Evolutionary conservation across 2,888 invertebrate species (phyloP).

Genomic region (Rosalia funebris): DNA sequence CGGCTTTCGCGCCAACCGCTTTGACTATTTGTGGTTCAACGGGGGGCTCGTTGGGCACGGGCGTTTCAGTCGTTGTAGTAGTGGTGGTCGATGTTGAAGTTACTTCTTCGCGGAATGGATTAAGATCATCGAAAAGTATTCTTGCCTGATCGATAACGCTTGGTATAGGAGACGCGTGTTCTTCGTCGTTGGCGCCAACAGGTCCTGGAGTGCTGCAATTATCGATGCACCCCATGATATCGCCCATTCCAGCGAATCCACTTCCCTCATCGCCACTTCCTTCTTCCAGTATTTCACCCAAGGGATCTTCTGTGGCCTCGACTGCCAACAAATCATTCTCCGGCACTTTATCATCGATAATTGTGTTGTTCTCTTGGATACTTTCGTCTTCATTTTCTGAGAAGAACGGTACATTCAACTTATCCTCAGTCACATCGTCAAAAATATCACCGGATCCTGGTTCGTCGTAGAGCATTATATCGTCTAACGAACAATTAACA

Average conservation of each 20-base stretch:
- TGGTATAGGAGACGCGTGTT: slow-evolving; percentile 50
- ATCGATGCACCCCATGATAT: slow-evolving; percentile 48
- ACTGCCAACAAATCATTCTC: slow-evolving; percentile 28
- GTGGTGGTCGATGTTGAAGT: slow-evolving; percentile 1
- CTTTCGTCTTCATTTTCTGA: slow-evolving; percentile 39
- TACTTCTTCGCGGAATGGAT: slow-evolving; percentile 38
- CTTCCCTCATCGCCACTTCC: slow-evolving; percentile 54
- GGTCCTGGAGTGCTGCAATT: slow-evolving; percentile 54
- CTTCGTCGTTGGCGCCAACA: slow-evolving; percentile 47
- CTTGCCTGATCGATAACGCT: slow-evolving; percentile 50
- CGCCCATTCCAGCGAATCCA: slow-evolving; percentile 47
- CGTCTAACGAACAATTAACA: slow-evolving; percentile 48
- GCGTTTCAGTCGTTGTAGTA: slow-evolving; percentile 32
- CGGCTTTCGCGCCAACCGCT: slow-evolving; percentile 27
- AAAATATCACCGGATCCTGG: slow-evolving; percentile 53
- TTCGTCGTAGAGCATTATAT: slow-evolving; percentile 53
- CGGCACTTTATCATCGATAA: slow-evolving; percentile 40
- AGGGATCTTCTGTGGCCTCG: slow-evolving; percentile 14
- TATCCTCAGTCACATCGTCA: slow-evolving; percentile 27
- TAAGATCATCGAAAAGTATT: slow-evolving; percentile 54
- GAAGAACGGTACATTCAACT: slow-evolving; percentile 32
- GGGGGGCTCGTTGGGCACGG: slow-evolving; percentile 31
- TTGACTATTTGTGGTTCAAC: slow-evolving; percentile 49
- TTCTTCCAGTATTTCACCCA: slow-evolving; percentile 38
- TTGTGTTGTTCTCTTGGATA: slow-evolving; percentile 37